Evolutionary conservation across 2,888 invertebrate genomes (phyloP), one percentile per base, ranked within the genome.

Genomic region (Melinaea menophilus): DNA sequence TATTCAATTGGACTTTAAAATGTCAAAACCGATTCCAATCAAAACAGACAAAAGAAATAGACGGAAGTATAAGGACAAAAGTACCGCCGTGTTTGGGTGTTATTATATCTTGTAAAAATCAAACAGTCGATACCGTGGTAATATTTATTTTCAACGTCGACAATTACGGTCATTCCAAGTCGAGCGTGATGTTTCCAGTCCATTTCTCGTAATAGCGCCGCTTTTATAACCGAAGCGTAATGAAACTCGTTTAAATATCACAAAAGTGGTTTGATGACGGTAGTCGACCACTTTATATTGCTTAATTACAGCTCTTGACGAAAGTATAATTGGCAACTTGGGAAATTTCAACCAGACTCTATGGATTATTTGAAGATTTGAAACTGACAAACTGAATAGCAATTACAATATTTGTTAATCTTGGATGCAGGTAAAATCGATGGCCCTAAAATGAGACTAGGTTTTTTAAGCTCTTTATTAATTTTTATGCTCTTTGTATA

Each of bases 211-310:
- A 86, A 87, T 85, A 86, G 82, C 84, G 70, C 79, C 75, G 82
- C 84, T 88, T 88, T 88, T 87, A 88, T 84, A 88, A 84, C 84
- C 84, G 79, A 87, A 87, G 78, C 88, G 86, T 88, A 87, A 88
- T 88, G 84, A 87, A 88, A 88, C 86, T 84, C 87, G 84, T 87
- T 90, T 89, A 86, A 89, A 89, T 86, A 88, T 88, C 84, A 86
- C 88, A 86, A 85, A 88, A 89, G 87, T 88, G 88, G 87, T 84
- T 77, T 84, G 87, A 88, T 89, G 88, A 88, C 84, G 79, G 81
- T 81, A 73, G 77, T 75, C 82, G 78, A 81, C 82, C 84, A 85
- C 84, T 88, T 89, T 88, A 87, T 89, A 80, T 84, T 80, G 85
- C 85, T 87, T 89, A 89, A 90, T 88, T 88, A 88, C 88, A 80